Base-by-base conservation (phyloP, 2,888 invertebrate species). In the Dione juno region DNA sequence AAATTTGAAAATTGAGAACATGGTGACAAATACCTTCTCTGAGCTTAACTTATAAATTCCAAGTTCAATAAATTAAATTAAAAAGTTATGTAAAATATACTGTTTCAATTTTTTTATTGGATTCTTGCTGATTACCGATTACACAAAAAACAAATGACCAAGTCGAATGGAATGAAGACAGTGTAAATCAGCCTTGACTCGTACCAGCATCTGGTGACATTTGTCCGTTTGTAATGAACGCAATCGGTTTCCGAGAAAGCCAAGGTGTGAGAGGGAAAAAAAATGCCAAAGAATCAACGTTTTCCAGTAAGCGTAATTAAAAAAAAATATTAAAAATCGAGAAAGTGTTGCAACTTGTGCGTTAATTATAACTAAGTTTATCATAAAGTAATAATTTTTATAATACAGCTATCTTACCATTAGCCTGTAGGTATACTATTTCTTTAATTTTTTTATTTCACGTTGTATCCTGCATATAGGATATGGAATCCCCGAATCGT, bases 211-310 rank as follows among this genome's bases (percentile, higher is more conserved):
- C 68, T 75, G 72, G 77, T 79, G 77, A 74, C 77, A 78, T 79
- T 80, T 76, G 72, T 74, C 53, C 69, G 69, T 71, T 61, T 66
- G 69, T 77, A 80, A 79, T 77, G 75, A 76, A 74, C 48, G 76
- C 65, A 77, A 80, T 80, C 77, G 75, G 73, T 68, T 79, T 80
- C 80, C 74, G 69, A 75, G 80, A 80, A 80, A 59, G 58, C 21
- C 73, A 52, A 72, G 70, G 72, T 72, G 75, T 71, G 57, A 70
- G 40, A 69, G 45, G 66, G 43, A 67, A 70, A 67, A 70, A 72
- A 70, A 67, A 45, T 52, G 45, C 45, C 59, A 59, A 45, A 67
- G 58, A 41, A 64, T 48, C 45, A 58, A 64, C 52, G 52, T 43
- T 67, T 70, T 67, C 59, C 58, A 67, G 59, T 43, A 59, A 70